These are phyloP conservation scores for Heliconius congener DNA, from an alignment of 1,140 invertebrate species.

Conservation along the genomic window DNA sequence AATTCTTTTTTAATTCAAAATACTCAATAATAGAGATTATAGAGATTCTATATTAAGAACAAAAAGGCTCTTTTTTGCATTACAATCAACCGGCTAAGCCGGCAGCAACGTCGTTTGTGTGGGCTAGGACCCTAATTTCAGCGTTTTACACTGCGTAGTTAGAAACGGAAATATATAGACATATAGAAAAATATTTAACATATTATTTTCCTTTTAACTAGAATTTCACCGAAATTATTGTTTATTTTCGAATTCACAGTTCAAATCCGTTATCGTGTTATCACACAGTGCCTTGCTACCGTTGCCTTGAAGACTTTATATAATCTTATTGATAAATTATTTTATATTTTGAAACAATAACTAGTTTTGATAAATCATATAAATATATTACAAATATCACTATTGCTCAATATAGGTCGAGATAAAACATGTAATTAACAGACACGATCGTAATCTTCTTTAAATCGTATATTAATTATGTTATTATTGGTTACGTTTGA, in stretches of 20 bases:
- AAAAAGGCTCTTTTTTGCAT: too few relatives aligned
- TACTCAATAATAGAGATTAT: too few relatives aligned
- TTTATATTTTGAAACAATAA: constrained; percentile 42
- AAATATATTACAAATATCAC: constrained; percentile 18
- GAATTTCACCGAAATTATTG: not conserved
- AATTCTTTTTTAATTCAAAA: too few relatives aligned
- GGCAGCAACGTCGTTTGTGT: not conserved
- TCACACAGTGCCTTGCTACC: constrained; percentile 37
- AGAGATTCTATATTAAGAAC: too few relatives aligned
- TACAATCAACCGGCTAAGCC: not conserved
- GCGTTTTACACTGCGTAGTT: too few relatives aligned
- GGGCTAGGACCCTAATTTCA: too few relatives aligned
- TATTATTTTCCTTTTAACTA: too few relatives aligned
- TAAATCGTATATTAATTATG: constrained; percentile 13
- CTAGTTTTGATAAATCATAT: constrained; percentile 24
- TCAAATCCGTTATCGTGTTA: constrained; percentile 37
- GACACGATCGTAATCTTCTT: constrained; percentile 5
- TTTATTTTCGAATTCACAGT: constrained; percentile 6
- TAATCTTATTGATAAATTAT: constrained; percentile 46
- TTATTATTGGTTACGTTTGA: not conserved
- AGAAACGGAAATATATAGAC: too few relatives aligned
- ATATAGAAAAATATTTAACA: too few relatives aligned
- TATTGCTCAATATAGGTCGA: constrained; percentile 35
- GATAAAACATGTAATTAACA: constrained; percentile 12
- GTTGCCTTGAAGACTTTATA: constrained; percentile 46